Evolutionary conservation across 2,888 invertebrate species (phyloP).

Genomic region (Hemithea aestivaria): DNA sequence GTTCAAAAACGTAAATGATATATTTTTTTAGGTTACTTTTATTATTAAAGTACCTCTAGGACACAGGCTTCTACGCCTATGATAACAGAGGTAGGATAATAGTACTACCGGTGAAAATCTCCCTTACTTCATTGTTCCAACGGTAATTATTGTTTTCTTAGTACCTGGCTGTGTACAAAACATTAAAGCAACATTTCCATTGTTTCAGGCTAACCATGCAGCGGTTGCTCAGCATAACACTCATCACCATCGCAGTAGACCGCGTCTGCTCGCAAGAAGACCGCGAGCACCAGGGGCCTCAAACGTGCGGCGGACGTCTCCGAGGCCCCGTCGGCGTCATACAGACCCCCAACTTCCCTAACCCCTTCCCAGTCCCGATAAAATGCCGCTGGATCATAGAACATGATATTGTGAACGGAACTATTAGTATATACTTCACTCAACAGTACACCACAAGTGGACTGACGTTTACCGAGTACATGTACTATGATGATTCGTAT

Average conservation of each 20-base stretch:
- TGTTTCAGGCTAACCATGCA: constrained; percentile 60
- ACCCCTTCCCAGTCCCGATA: constrained; percentile 88
- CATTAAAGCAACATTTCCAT: constrained; percentile 15
- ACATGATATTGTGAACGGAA: constrained; percentile 86
- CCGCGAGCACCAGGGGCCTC: constrained; percentile 59
- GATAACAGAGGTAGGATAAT: no score
- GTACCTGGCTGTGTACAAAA: no score
- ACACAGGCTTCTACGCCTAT: no score
- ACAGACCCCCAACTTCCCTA: constrained; percentile 91
- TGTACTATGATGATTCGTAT: constrained; percentile 84
- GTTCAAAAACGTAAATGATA: no score
- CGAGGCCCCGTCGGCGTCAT: constrained; percentile 84
- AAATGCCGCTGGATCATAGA: constrained; percentile 91
- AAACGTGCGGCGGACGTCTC: constrained; percentile 83
- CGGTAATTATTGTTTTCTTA: no score
- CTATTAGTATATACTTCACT: constrained; percentile 91
- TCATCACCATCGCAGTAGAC: constrained; percentile 49
- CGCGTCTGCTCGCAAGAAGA: constrained; percentile 48
- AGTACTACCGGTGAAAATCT: no score
- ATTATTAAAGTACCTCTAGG: no score
- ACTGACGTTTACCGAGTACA: constrained; percentile 86
- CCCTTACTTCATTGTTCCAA: no score
- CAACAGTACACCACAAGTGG: constrained; percentile 92
- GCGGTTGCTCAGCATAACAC: constrained; percentile 51
- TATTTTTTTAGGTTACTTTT: no score